Base-by-base conservation (phyloP, 2,888 invertebrate genomes). In the Theretra japonica region DNA sequence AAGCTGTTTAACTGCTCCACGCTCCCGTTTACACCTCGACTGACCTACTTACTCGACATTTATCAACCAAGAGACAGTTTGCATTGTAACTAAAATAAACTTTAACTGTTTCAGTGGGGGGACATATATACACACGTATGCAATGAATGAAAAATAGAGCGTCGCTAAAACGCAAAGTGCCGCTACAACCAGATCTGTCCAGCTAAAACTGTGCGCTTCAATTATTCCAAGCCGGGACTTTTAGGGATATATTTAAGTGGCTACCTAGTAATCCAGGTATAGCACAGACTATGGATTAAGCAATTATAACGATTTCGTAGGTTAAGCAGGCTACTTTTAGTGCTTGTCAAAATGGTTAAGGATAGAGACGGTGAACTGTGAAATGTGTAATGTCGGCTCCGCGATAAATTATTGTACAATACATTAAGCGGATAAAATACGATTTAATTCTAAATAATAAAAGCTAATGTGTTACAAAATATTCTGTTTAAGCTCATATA, bases 31-130 rank as follows among this genome's bases (percentile, higher is more conserved):
- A 86, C 87, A 87, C 87, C 84, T 87, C 80, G 78, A 74, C 78
- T 86, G 88, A 89, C 89, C 88, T 86, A 88, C 83, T 88, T 88
- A 77, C 79, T 81, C 88, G 88, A 83, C 88, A 89, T 89, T 88
- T 89, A 86, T 86, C 83, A 84, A 83, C 70, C 80, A 77, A 81
- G 79, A 80, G 84, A 80, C 83, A 86, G 86, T 87, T 84, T 82
- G 80, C 82, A 83, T 79, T 82, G 79, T 80, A 83, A 81, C 83
- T 81, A 82, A 83, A 82, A 83, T 82, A 79, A 23, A 25, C 19
- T 53, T 70, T 62, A 53, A 70, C 53, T 53, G 28, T 17, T 28
- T 28, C 4, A 25, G n/a, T 33, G 19, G 19, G 4, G 4, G 2
- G 4, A 28, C n/a, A 23, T 65, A 17, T 23, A 11, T 65, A 23